phyloP scores from a whole-genome alignment of 64 coral and sea anemone species.

The Orbicella faveolata region DNA sequence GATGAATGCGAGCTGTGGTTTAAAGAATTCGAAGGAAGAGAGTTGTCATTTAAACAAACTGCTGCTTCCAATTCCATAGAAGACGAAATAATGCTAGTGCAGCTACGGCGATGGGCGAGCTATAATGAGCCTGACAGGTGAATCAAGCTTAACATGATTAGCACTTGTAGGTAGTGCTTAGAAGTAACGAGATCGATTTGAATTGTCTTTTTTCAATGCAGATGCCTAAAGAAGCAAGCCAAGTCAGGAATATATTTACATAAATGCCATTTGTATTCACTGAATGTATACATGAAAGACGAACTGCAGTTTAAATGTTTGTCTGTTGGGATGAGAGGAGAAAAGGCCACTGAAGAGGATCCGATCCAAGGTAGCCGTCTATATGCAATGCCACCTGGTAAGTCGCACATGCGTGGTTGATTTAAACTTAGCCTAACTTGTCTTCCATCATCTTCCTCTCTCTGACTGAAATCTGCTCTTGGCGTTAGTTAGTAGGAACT shows the following conservation, averaged over 20 bases:
- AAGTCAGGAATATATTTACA: neutral
- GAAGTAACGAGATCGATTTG: neutral
- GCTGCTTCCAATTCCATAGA: neutral
- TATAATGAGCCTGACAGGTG: constrained; percentile 12
- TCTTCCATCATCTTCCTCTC: too few relatives aligned
- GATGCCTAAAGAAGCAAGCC: constrained; percentile 20
- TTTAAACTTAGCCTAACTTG: too few relatives aligned
- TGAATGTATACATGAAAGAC: constrained; percentile 43
- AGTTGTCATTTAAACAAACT: neutral
- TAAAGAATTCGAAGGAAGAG: constrained; percentile 1
- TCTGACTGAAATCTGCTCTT: too few relatives aligned
- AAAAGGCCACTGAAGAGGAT: neutral
- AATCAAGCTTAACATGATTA: too few relatives aligned
- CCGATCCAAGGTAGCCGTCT: constrained; percentile 36
- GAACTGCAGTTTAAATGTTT: constrained; percentile 48
- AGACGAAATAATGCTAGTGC: constrained; percentile 1
- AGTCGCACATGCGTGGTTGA: neutral
- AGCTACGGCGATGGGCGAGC: constrained; percentile 20
- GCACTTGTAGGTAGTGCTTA: neutral
- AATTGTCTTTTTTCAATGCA: neutral
- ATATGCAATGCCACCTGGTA: constrained; percentile 37
- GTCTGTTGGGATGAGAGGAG: constrained; percentile 40
- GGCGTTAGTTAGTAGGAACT: too few relatives aligned
- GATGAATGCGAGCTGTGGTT: constrained; percentile 62
- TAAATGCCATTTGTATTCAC: constrained; percentile 27